Percentiles rank a stretch among this genome's conserved stretches.
These are phyloP conservation scores for Zosterops lateralis DNA, from an alignment of 2,113 vertebrate genomes.

Conservation along the genomic window DNA sequence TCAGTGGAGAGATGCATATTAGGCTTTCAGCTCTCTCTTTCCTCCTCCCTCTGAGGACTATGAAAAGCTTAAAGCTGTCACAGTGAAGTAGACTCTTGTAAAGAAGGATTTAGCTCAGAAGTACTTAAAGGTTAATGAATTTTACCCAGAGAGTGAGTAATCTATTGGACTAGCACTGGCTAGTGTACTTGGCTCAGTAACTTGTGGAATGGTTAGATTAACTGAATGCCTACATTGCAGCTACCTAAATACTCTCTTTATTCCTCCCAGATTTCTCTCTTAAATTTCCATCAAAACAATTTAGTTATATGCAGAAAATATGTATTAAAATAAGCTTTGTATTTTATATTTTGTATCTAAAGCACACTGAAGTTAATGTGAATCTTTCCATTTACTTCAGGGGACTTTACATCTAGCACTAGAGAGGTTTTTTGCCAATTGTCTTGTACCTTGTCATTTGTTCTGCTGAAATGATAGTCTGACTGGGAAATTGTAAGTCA, in stretches of 20 bases:
- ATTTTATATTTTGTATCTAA: background rate
- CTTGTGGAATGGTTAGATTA: background rate
- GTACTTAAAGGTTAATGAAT: constrained; percentile 69
- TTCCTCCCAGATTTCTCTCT: background rate
- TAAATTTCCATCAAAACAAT: background rate
- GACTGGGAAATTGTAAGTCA: background rate
- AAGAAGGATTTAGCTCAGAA: constrained; percentile 61
- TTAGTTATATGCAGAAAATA: background rate
- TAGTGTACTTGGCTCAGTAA: background rate
- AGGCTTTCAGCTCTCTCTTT: background rate
- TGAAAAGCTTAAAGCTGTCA: constrained; percentile 46
- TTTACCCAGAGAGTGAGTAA: constrained; percentile 51
- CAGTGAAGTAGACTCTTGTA: constrained; percentile 28
- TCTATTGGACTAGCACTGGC: constrained; percentile 37
- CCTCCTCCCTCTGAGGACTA: background rate
- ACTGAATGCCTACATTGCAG: background rate
- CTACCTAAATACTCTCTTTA: background rate
- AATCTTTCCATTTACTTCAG: background rate
- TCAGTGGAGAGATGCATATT: background rate
- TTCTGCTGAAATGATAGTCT: background rate
- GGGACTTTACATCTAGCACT: background rate
- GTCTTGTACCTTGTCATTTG: background rate
- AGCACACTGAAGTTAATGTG: background rate
- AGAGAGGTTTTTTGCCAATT: background rate
- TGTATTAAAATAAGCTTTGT: background rate